Evolutionary conservation across 2,888 invertebrate genomes (phyloP).

Genomic region (Cryptus armator): DNA sequence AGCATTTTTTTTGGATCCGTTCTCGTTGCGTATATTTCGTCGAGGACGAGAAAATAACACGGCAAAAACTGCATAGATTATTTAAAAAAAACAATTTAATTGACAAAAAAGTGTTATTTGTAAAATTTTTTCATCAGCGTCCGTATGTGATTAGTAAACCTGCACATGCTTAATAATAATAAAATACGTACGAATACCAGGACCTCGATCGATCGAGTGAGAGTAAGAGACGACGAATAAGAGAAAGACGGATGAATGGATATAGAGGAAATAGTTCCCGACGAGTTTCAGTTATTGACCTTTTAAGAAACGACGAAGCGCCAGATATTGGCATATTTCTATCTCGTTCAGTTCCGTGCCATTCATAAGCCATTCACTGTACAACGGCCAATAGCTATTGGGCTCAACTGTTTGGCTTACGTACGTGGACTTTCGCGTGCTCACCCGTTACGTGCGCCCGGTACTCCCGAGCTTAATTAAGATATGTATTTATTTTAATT

Average conservation of each 20-base stretch:
- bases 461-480: slow-evolving; percentile 82
- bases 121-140: no score
- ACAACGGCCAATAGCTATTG: slow-evolving; percentile 20
- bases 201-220: slow-evolving; percentile 63
- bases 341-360: slow-evolving; percentile 35
- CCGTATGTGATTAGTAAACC: not conserved
- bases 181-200: slow-evolving; percentile 42
- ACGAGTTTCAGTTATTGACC: slow-evolving; percentile 36
- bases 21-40: no score
- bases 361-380: slow-evolving; percentile 35
- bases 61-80: no score
- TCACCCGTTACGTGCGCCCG: slow-evolving; percentile 76
- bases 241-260: slow-evolving; percentile 21
- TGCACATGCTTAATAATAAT: slow-evolving; percentile 2
- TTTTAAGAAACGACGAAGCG: slow-evolving; percentile 7
- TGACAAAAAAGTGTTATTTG: no score
- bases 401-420: slow-evolving; percentile 6
- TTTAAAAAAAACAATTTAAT: no score
- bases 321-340: slow-evolving; percentile 35
- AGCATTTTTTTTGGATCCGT: no score
- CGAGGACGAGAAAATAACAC: no score
- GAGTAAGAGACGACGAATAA: slow-evolving; percentile 42
- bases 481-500: slow-evolving; percentile 85
- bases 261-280: slow-evolving; percentile 41
- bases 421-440: slow-evolving; percentile 62